Evolutionary conservation across 2,888 invertebrate species (phyloP).

Genomic region (Acronicta leporina): DNA sequence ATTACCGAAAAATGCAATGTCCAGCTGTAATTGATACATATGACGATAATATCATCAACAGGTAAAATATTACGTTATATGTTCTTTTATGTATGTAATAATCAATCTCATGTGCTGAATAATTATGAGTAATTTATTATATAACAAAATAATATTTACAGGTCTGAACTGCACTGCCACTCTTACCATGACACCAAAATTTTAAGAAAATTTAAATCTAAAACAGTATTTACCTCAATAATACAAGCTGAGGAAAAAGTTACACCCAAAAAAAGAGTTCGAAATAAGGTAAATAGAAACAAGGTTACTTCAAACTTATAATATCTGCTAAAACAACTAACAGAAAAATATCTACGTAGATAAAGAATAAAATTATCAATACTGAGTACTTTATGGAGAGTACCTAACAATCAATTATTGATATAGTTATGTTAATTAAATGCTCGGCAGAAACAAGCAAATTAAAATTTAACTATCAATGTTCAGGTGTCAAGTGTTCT

Average conservation of each 20-base stretch:
- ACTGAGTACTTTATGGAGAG: too few species aligned
- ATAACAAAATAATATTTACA: constrained; percentile 53
- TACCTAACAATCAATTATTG: too few species aligned
- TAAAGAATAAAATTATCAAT: too few species aligned
- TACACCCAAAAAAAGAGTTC: constrained; percentile 10
- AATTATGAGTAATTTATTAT: neutral
- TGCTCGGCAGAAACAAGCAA: too few species aligned
- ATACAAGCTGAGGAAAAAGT: constrained; percentile 31
- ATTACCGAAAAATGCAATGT: constrained; percentile 71
- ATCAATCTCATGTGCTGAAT: too few species aligned
- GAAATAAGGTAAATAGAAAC: neutral
- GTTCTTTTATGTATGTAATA: too few species aligned
- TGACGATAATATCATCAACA: constrained; percentile 62
- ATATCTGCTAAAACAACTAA: too few species aligned
- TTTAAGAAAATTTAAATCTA: constrained; percentile 57
- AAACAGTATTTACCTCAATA: constrained; percentile 54
- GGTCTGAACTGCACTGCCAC: constrained; percentile 66
- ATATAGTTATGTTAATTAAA: too few species aligned
- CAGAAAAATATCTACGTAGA: too few species aligned
- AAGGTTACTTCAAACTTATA: neutral
- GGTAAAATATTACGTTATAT: too few species aligned
- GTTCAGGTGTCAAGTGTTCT: too few species aligned
- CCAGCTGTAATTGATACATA: constrained; percentile 71
- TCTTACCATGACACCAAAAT: constrained; percentile 67
- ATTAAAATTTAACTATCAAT: too few species aligned